Evolutionary conservation across 2,888 invertebrate species (phyloP), one percentile per base, ranked within the genome.

Genomic region (Keiferia lycopersicella): DNA sequence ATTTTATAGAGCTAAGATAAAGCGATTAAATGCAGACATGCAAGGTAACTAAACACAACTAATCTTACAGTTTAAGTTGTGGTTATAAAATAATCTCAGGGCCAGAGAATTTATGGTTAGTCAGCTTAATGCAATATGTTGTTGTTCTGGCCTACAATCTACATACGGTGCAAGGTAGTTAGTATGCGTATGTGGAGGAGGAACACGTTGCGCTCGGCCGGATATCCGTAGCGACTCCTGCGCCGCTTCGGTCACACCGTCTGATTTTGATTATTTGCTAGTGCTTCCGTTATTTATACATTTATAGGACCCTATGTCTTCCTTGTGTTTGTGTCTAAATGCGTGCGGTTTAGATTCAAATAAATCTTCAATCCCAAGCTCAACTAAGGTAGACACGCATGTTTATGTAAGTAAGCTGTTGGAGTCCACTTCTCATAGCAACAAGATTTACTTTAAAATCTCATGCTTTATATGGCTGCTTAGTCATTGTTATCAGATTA

Each of bases 201-300:
- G n/a, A n/a, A n/a, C n/a, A 30, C 73, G 72, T 75, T 64, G 65
- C 69, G 72, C 74, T 79, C 72, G 76, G 76, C 74, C 87, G 88
- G 90, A 88, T 84, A 86, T 88, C 89, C 87, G 84, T 78, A 80
- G 30, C 51, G 65, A 70, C 67, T 66, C 70, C 71, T 68, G 71
- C 68, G 72, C 71, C 64, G 68, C 73, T 67, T 70, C 69, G 65
- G 74, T 70, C 74, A 73, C 71, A 75, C 68, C 70, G 71, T 66
- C 73, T 69, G 66, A 63, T 67, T 70, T 70, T 72, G 69, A 75
- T 73, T 66, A 53, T 26, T 12, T n/a, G 10, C 30, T 20, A 34
- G 34, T 34, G 34, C 34, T 34, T 34, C 4, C 34, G 34, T 34
- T 34, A 34, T 34, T 34, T 10, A 34, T 34, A 34, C n/a, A n/a